Percentiles rank a stretch among this genome's conserved stretches.
phyloP scores from a whole-genome alignment of 2,797 vertebrate genomes.

The Percopsis omiscomaycus region DNA sequence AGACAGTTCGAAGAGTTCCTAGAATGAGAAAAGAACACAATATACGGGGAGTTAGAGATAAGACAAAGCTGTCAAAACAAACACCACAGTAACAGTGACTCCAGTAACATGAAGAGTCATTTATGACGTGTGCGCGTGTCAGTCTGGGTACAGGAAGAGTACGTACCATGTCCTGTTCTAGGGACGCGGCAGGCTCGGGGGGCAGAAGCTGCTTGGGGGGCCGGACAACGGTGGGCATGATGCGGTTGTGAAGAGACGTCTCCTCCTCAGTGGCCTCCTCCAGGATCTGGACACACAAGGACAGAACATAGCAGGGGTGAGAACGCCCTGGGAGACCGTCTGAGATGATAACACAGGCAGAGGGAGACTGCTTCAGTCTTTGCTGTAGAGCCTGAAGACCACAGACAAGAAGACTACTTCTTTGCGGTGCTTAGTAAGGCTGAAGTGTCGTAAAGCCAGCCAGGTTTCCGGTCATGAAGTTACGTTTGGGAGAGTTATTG shows the following conservation, averaged over 20 bases:
- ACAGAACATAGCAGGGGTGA: background rate
- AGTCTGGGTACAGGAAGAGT: background rate
- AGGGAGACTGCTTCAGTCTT: background rate
- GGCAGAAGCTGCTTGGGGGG: constrained; percentile 90
- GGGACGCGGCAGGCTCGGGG: constrained; percentile 72
- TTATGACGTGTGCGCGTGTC: background rate
- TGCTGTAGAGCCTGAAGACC: too few species aligned
- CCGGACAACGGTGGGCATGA: constrained; percentile 96
- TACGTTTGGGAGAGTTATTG: background rate
- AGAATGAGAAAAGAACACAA: constrained; percentile 43
- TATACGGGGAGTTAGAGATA: constrained; percentile 1
- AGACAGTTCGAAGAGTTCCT: constrained; percentile 93
- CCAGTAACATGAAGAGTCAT: too few species aligned
- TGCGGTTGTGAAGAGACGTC: constrained; percentile 92
- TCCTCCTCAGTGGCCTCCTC: constrained; percentile 98
- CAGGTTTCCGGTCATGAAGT: background rate
- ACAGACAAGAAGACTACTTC: too few species aligned
- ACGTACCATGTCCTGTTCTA: constrained; percentile 88
- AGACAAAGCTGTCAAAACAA: constrained; percentile 3
- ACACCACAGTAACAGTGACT: too few species aligned
- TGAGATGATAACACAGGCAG: background rate
- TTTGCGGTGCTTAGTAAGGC: too few species aligned
- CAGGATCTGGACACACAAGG: constrained; percentile 79
- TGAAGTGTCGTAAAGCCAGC: too few species aligned
- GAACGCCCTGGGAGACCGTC: background rate